These are phyloP conservation scores for Spheniscus humboldti DNA, from an alignment of 2,797 vertebrate species.

Conservation along the genomic window DNA sequence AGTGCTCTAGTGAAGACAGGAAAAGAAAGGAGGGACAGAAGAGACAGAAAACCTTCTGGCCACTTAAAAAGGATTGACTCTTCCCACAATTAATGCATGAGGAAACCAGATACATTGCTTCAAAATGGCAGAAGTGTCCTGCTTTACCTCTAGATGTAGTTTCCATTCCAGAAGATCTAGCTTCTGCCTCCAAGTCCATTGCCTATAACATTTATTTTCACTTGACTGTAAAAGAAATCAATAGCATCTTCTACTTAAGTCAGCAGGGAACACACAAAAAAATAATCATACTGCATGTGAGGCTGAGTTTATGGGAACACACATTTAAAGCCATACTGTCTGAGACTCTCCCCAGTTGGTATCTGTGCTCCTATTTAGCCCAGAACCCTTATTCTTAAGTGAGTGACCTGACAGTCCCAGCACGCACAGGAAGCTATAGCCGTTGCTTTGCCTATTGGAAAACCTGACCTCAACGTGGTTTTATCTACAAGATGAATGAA, in stretches of 20 bases:
- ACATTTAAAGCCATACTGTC: not conserved
- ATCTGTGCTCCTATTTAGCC: not conserved
- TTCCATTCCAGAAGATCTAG: not conserved
- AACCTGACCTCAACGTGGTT: not conserved
- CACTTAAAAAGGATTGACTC: not conserved
- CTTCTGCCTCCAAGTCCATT: not conserved
- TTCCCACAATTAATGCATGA: not conserved
- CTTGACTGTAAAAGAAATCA: not conserved
- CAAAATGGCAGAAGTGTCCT: not conserved
- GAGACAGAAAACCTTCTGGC: not conserved
- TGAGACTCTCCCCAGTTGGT: not conserved
- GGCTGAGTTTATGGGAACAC: not conserved
- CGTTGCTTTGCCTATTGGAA: not conserved
- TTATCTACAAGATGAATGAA: not conserved
- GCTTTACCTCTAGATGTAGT: not conserved
- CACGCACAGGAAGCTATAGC: not conserved
- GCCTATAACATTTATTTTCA: not conserved
- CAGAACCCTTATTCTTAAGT: not conserved
- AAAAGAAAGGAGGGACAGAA: not conserved
- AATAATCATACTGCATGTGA: accelerated
- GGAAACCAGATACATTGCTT: not conserved
- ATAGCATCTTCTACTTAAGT: not conserved
- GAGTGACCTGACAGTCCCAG: not conserved
- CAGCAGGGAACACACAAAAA: not conserved
- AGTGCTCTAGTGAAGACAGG: not conserved